Conservation (phyloP, 2,888 invertebrate genomes). For the Stenodera caucasica region DNA sequence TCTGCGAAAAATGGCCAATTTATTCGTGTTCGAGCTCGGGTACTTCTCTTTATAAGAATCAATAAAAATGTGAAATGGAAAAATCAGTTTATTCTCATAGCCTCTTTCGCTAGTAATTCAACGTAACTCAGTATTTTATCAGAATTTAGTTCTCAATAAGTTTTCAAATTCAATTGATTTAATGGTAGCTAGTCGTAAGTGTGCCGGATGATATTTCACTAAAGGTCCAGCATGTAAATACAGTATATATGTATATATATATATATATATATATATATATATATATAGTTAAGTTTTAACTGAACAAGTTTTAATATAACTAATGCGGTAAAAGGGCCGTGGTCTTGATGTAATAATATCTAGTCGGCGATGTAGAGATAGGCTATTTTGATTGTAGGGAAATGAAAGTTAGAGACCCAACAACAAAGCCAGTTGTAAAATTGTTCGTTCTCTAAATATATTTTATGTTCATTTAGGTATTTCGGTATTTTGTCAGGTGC, state of each 20-base stretch:
- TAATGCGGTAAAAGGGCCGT: not conserved
- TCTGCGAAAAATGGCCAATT: no score
- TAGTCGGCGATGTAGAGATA: not conserved
- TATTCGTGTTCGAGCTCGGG: no score
- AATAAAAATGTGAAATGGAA: not conserved
- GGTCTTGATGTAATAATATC: not conserved
- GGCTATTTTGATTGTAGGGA: not conserved
- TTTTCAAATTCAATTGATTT: not conserved
- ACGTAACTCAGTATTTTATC: not conserved
- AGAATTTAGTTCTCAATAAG: not conserved
- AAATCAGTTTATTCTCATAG: not conserved
- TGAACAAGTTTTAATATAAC: slow-evolving; percentile 1
- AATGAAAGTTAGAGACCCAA: not conserved
- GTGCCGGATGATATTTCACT: not conserved
- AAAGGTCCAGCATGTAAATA: not conserved
- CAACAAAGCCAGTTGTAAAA: not conserved
- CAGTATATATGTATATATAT: no score
- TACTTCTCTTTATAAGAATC: no score
- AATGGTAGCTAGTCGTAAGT: not conserved
- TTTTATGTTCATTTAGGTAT: not conserved
- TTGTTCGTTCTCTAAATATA: not conserved
- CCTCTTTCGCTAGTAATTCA: not conserved
- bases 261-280: no score
- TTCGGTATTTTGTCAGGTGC: not conserved
- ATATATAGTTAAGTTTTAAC: not conserved